A percentile compares a stretch with the other conserved stretches of the same genome.
Conservation (phyloP, 2,797 vertebrate genomes). For the Dendrocincla tyrannina region DNA sequence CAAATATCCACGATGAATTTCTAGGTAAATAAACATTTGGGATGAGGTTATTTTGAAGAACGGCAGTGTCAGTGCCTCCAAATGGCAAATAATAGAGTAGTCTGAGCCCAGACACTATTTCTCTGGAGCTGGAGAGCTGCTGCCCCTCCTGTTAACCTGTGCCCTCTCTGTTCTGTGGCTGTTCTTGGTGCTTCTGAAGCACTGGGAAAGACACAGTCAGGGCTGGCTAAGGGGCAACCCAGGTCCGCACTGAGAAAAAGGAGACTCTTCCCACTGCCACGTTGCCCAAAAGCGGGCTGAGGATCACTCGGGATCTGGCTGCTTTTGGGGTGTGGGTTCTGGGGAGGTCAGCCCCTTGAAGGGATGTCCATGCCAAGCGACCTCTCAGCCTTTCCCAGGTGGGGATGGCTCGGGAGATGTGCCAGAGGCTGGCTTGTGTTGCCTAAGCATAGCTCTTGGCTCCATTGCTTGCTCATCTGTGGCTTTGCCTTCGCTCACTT, state of each 20-base stretch:
- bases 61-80: neutral
- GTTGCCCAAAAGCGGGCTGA: neutral
- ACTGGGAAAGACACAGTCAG: neutral
- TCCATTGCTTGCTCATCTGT: constrained; percentile 58
- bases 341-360: neutral
- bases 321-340: rapidly evolving
- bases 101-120: neutral
- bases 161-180: neutral
- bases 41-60: constrained; percentile 41
- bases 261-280: neutral
- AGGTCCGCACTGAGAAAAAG: neutral
- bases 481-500: constrained; percentile 72
- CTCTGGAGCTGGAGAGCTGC: neutral
- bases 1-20: constrained; percentile 39
- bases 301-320: neutral
- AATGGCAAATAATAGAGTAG: constrained; percentile 45
- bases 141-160: neutral
- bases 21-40: constrained; percentile 55
- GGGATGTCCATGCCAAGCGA: rapidly evolving
- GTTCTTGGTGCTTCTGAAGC: neutral
- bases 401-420: neutral
- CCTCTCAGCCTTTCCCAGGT: neutral
- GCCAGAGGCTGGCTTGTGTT: neutral
- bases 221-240: neutral
- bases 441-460: constrained; percentile 31